A percentile compares a stretch with the other conserved stretches of the same genome.
Conservation (phyloP, 1,140 invertebrate genomes). For the Brachionus asplanchnoidis region DNA sequence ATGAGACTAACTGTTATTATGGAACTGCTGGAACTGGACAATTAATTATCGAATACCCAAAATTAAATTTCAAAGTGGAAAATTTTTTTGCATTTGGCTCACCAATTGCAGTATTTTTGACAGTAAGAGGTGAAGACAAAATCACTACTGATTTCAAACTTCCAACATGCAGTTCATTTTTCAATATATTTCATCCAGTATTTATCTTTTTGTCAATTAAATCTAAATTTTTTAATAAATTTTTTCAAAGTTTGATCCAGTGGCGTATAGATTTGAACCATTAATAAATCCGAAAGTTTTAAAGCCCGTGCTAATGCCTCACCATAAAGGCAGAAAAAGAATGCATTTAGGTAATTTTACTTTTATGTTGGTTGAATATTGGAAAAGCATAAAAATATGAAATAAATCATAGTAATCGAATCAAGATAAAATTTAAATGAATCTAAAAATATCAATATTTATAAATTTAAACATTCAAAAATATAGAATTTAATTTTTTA, state of each 20-base stretch:
- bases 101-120: constrained; percentile 87
- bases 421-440: too few relatives aligned
- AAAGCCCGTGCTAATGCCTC: constrained; percentile 77
- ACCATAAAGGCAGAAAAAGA: constrained; percentile 91
- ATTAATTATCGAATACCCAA: constrained; percentile 58
- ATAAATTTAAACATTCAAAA: too few relatives aligned
- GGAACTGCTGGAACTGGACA: constrained; percentile 71
- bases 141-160: constrained; percentile 71
- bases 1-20: constrained; percentile 9
- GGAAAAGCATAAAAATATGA: too few relatives aligned
- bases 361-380: too few relatives aligned
- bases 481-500: too few relatives aligned
- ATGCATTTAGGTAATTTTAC: constrained; percentile 76
- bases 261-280: constrained; percentile 87
- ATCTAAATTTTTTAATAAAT: not conserved
- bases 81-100: constrained; percentile 91
- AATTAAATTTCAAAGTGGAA: constrained; percentile 71
- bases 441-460: too few relatives aligned
- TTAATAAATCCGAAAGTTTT: constrained; percentile 68
- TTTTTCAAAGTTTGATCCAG: constrained; percentile 69
- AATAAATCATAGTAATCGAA: too few relatives aligned
- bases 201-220: constrained; percentile 43
- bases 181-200: constrained; percentile 90
- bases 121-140: constrained; percentile 80
- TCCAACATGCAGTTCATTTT: constrained; percentile 83